Conservation (phyloP, 2,888 invertebrate genomes). For the Belgica antarctica region DNA sequence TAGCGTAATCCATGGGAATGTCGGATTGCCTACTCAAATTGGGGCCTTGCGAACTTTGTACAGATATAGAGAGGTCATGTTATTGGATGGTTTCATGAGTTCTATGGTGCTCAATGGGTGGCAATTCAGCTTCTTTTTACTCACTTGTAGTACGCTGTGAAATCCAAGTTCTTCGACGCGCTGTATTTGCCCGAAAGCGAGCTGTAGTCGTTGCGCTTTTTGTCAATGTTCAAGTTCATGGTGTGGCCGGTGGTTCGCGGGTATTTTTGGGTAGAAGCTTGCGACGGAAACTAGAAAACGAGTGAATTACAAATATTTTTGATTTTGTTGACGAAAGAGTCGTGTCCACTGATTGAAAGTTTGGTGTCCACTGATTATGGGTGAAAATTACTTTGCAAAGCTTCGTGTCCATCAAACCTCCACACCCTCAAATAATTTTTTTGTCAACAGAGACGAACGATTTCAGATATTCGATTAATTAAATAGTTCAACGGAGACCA, state of each 20-base stretch:
- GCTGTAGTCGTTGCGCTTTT: slow-evolving; percentile 31
- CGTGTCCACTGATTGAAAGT: too few relatives aligned
- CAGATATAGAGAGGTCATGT: slow-evolving; percentile 16
- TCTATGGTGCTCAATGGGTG: neutral
- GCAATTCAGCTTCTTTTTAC: neutral
- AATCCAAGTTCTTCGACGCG: slow-evolving; percentile 32
- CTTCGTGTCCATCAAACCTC: too few relatives aligned
- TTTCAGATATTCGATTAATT: too few relatives aligned
- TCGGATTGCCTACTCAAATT: slow-evolving; percentile 31
- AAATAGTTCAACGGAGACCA: too few relatives aligned
- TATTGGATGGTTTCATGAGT: slow-evolving; percentile 29
- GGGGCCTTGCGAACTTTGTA: slow-evolving; percentile 32
- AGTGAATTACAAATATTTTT: neutral
- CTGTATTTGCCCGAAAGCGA: slow-evolving; percentile 17
- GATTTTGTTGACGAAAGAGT: neutral
- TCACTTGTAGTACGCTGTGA: slow-evolving; percentile 33
- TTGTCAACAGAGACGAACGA: too few relatives aligned
- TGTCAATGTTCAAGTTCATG: slow-evolving; percentile 35
- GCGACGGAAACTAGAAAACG: neutral
- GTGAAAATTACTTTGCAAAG: too few relatives aligned
- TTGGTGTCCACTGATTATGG: neutral
- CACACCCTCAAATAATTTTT: too few relatives aligned
- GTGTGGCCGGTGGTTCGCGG: too few relatives aligned
- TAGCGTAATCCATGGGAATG: neutral
- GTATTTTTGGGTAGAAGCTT: neutral